These are phyloP conservation scores for Cyclura pinguis DNA, from an alignment of 2,797 vertebrate genomes.

Conservation along the genomic window DNA sequence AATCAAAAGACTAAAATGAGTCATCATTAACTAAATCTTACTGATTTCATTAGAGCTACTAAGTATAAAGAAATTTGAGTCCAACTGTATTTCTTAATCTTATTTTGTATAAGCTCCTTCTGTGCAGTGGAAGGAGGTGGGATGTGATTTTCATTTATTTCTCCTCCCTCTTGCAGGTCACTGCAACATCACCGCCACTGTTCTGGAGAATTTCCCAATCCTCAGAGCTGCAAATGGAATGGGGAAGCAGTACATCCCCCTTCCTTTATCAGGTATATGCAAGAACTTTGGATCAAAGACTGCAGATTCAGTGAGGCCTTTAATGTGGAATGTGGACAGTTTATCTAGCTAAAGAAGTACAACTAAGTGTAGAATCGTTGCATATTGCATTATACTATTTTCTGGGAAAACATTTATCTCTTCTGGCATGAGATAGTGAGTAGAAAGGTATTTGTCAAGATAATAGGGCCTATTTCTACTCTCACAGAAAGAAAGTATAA, in stretches of 20 bases:
- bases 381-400: constrained; percentile 22
- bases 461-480: background rate
- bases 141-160: too few relatives aligned
- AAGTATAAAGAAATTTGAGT: too few relatives aligned
- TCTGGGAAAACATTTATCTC: constrained; percentile 34
- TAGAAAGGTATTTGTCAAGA: constrained; percentile 6
- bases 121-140: too few relatives aligned
- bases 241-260: background rate
- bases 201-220: too few relatives aligned
- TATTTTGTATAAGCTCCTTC: too few relatives aligned
- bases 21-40: too few relatives aligned
- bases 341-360: background rate
- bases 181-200: too few relatives aligned
- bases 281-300: background rate
- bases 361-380: background rate
- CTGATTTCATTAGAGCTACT: too few relatives aligned
- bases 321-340: background rate
- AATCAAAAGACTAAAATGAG: too few relatives aligned
- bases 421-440: constrained; percentile 4
- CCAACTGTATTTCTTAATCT: too few relatives aligned
- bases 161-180: too few relatives aligned
- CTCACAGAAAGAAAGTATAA: background rate
- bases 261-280: background rate
- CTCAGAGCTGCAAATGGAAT: too few relatives aligned
- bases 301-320: background rate